phyloP scores from a whole-genome alignment of 2,888 invertebrate species.

The Epistrophe eligans region DNA sequence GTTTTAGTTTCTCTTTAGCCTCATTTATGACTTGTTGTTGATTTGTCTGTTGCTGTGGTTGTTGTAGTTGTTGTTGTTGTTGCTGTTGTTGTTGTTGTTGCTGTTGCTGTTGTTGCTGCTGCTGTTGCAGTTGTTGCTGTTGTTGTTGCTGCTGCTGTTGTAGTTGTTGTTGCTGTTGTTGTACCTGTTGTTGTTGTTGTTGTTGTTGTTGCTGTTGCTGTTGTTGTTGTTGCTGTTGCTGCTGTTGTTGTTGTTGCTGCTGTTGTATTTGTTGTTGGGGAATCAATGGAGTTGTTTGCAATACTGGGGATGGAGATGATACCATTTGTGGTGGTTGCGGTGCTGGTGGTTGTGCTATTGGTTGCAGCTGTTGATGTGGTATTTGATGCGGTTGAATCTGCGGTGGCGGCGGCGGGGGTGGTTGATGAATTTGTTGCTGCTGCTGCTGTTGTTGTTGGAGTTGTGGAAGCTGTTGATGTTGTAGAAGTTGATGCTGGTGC shows the following conservation, averaged over 20 bases:
- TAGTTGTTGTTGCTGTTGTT: slow-evolving; percentile 31
- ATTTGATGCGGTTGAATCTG: slow-evolving; percentile 48
- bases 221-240: slow-evolving; percentile 41
- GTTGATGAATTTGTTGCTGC: slow-evolving; percentile 33
- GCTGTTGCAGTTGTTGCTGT: slow-evolving; percentile 46
- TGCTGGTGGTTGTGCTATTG: slow-evolving; percentile 32
- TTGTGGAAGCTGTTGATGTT: slow-evolving; percentile 40
- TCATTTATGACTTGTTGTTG: slow-evolving; percentile 81
- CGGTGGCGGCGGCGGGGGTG: slow-evolving; percentile 49
- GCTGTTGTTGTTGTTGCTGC: slow-evolving; percentile 75
- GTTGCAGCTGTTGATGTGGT: slow-evolving; percentile 36
- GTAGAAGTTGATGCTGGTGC: slow-evolving; percentile 37
- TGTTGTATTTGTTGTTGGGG: slow-evolving; percentile 42
- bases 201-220: slow-evolving; percentile 75
- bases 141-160: slow-evolving; percentile 41
- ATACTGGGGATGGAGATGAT: slow-evolving; percentile 70
- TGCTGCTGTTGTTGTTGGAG: slow-evolving; percentile 77
- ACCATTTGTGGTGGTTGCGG: slow-evolving; percentile 42
- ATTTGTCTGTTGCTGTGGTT: slow-evolving; percentile 49
- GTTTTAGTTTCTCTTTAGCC: slow-evolving; percentile 84
- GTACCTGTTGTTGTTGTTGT: slow-evolving; percentile 39
- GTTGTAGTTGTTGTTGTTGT: slow-evolving; percentile 31
- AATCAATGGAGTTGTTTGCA: slow-evolving; percentile 24
- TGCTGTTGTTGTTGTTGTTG: slow-evolving; percentile 72
- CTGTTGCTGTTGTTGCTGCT: slow-evolving; percentile 58